These are phyloP conservation scores for Anoplius nigerrimus DNA, from an alignment of 2,888 invertebrate genomes.

Conservation along the genomic window DNA sequence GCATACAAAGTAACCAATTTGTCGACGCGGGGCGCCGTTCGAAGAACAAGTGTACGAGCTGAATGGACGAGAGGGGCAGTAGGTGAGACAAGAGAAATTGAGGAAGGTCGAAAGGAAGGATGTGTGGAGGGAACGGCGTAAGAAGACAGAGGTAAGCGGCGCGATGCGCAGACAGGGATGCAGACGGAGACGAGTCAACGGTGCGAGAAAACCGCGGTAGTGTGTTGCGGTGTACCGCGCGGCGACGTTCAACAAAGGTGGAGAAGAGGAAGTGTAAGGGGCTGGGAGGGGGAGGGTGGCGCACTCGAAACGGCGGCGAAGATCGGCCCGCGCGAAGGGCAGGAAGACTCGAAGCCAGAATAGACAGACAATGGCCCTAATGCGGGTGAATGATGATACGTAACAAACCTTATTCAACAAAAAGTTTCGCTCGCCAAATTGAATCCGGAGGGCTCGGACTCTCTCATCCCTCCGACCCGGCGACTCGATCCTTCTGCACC, in stretches of 20 bases:
- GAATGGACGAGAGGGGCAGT: too few species aligned
- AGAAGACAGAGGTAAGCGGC: conserved; percentile 19
- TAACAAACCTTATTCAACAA: conserved; percentile 66
- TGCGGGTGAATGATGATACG: conserved; percentile 57
- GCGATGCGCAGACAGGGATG: not conserved
- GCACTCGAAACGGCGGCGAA: not conserved
- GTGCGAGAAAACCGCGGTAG: conserved; percentile 9
- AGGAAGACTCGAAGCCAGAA: conserved; percentile 21
- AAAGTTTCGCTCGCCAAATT: conserved; percentile 65
- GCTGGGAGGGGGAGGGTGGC: not conserved
- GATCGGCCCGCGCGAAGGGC: not conserved
- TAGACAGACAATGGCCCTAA: conserved; percentile 48
- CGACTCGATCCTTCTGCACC: not conserved
- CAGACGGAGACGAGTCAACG: not conserved
- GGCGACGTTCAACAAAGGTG: conserved; percentile 15
- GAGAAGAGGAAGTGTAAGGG: not conserved
- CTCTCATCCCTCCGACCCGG: not conserved
- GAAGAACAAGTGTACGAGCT: conserved; percentile 17
- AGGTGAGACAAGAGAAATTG: too few species aligned
- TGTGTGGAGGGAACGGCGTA: too few species aligned
- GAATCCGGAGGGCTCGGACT: conserved; percentile 54
- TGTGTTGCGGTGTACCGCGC: conserved; percentile 33
- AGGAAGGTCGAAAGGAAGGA: too few species aligned
- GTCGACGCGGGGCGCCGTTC: conserved; percentile 7
- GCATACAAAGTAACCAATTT: conserved; percentile 39